Conservation (phyloP, 2,797 vertebrate species). For the Mionectes olivaceus region DNA sequence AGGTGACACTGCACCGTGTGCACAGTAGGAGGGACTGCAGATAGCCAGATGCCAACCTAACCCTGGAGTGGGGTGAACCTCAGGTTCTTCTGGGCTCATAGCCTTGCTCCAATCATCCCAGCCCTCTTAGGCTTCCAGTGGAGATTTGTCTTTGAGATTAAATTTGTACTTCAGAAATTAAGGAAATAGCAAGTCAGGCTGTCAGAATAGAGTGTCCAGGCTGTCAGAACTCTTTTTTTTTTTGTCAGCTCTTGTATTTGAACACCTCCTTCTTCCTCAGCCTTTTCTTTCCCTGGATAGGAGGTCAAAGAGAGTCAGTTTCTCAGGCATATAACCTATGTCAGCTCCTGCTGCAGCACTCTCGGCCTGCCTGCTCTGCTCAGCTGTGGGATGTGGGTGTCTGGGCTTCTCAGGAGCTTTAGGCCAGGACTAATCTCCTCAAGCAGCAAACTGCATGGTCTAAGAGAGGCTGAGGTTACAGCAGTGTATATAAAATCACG, state of each 20-base stretch:
- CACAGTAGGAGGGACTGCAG: neutral
- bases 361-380: neutral
- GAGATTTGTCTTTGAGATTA: neutral
- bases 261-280: neutral
- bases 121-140: neutral
- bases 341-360: neutral
- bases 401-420: neutral
- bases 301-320: neutral
- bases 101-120: neutral
- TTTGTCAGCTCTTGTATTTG: neutral
- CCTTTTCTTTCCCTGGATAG: neutral
- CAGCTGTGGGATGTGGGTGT: fast-evolving
- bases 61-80: neutral
- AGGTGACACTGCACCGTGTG: neutral
- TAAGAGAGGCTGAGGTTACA: neutral
- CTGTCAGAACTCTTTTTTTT: neutral
- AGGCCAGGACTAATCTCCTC: neutral
- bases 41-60: neutral
- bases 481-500: neutral
- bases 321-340: neutral
- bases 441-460: neutral
- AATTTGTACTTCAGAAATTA: neutral
- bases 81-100: neutral
- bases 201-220: no score
- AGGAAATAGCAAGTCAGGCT: neutral